Conservation (phyloP, 2,888 invertebrate genomes). For the Trypoxylon attenuatum region DNA sequence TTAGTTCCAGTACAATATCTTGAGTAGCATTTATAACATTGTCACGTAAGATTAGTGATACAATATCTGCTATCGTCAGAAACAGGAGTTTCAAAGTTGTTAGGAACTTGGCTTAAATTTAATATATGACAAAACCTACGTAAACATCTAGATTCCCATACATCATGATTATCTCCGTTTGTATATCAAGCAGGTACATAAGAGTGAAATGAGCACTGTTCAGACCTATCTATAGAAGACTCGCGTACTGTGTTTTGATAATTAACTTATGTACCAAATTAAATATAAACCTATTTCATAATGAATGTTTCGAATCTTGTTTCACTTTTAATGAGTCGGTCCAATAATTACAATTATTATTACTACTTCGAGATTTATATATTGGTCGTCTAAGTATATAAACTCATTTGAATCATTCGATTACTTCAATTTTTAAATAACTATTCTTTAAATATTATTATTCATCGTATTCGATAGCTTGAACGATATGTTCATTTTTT, state of each 20-base stretch:
- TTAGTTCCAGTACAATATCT: constrained; percentile 16
- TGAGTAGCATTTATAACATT: constrained; percentile 33
- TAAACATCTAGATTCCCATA: constrained; percentile 5
- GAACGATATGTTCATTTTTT: too few relatives aligned
- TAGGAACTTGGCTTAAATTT: constrained; percentile 6
- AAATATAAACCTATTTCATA: constrained; percentile 38
- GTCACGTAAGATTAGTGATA: constrained; percentile 19
- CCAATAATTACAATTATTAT: too few relatives aligned
- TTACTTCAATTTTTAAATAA: constrained; percentile 7
- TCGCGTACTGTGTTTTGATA: constrained; percentile 44
- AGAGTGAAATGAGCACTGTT: constrained; percentile 12
- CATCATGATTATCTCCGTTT: constrained; percentile 18
- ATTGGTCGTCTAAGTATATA: too few relatives aligned
- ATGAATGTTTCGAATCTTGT: constrained; percentile 40
- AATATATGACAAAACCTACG: constrained; percentile 5
- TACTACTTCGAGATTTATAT: too few relatives aligned
- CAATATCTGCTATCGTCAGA: constrained; percentile 14
- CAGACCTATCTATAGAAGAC: constrained; percentile 24
- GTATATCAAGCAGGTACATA: constrained; percentile 39
- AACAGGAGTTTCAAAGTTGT: constrained; percentile 19
- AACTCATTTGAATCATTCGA: too few relatives aligned
- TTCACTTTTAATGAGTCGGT: too few relatives aligned
- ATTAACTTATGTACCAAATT: constrained; percentile 44
- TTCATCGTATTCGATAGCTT: too few relatives aligned
- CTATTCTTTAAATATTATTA: constrained; percentile 23